These are phyloP conservation scores for Ophion ellenae DNA, from an alignment of 2,888 invertebrate species.

Conservation along the genomic window DNA sequence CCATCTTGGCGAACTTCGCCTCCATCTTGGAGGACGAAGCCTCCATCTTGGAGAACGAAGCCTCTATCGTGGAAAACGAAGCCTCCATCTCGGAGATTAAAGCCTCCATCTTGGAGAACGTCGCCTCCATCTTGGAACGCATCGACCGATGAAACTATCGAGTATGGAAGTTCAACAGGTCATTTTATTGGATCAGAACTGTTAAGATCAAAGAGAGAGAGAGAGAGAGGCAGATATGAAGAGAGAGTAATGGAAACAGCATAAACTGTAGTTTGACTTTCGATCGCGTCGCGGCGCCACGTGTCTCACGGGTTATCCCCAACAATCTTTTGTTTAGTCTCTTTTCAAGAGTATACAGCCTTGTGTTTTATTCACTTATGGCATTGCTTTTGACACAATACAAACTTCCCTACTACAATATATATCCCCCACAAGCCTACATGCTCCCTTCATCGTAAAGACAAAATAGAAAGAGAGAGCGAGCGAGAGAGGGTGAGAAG, in stretches of 20 bases:
- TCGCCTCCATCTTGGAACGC: too few species aligned
- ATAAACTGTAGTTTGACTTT: not conserved
- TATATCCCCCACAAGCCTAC: slow-evolving; percentile 73
- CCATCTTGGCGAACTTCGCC: too few species aligned
- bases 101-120: too few species aligned
- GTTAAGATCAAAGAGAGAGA: slow-evolving; percentile 3
- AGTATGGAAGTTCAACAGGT: not conserved
- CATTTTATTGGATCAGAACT: not conserved
- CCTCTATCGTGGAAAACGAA: too few species aligned
- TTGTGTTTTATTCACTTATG: slow-evolving; percentile 83
- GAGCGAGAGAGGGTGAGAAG: not conserved
- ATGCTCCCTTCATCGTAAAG: slow-evolving; percentile 68
- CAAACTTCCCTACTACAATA: slow-evolving; percentile 75
- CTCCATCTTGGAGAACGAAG: too few species aligned
- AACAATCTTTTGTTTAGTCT: slow-evolving; percentile 77
- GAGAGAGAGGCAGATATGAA: not conserved
- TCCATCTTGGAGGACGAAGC: too few species aligned
- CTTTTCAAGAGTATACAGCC: slow-evolving; percentile 79
- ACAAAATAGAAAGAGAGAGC: slow-evolving; percentile 62
- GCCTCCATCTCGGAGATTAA: too few species aligned
- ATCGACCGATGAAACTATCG: not conserved
- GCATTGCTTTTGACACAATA: slow-evolving; percentile 83
- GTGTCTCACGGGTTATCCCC: slow-evolving; percentile 73
- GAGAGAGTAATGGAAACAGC: not conserved
- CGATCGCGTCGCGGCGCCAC: slow-evolving; percentile 60